Base-by-base conservation (phyloP, 2,888 invertebrate genomes). In the Thecocarcelia acutangulata region DNA sequence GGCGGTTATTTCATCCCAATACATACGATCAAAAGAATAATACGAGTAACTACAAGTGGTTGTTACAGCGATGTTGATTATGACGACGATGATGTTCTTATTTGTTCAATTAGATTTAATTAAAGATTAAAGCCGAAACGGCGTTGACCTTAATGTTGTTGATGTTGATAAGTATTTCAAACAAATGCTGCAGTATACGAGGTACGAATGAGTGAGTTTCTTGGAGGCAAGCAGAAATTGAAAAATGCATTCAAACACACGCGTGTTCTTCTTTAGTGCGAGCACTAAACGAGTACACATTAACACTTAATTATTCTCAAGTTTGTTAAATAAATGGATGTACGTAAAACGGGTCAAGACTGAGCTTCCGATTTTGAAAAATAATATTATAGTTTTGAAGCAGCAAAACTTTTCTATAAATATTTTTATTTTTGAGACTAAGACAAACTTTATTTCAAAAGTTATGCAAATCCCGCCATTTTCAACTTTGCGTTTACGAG, bases 41-140 rank as follows among this genome's bases (percentile, higher is more conserved):
- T 21, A 73, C 33, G 21, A n/a, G n/a, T n/a, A n/a, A n/a, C n/a
- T 63, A 37, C 37, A 44, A 64, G 40, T 63, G 33, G 8, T 19
- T 46, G 17, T 48, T 48, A n/a, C 48, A 46, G 33, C 33, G 33
- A 28, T 73, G 50, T 52, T 58, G 28, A 17, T 70, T 56, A 50
- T 69, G 37, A 17, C 66, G 59, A 50, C 28, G 63, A 48, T 68
- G 72, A 70, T 77, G 77, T 59, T 54, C 78, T 75, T 66, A 66
- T 78, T 82, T 75, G 78, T 88, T 88, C 88, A 88, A 88, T 88
- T 88, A 88, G 88, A 88, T 87, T 88, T 88, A 88, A 88, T 88
- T 88, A 88, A 76, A 88, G 86, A 87, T 87, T 87, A 86, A 86
- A 87, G 87, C 86, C 86, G 84, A 86, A 86, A 87, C 85, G 87